Conservation (phyloP, 2,888 invertebrate genomes). For the Ormyrus thymus region DNA sequence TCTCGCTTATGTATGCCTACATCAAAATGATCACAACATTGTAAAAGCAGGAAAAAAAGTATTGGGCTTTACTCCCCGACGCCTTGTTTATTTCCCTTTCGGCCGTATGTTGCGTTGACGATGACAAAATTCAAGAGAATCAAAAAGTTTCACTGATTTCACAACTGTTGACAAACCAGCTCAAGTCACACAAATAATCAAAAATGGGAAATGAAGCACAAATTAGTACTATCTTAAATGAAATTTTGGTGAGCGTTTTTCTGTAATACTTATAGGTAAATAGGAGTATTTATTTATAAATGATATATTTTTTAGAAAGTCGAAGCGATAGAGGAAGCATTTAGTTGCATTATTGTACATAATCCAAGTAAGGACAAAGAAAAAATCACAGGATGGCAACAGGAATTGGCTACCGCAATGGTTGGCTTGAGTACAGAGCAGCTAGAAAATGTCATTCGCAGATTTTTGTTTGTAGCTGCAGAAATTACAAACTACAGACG, state of each 20-base stretch:
- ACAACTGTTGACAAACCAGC: constrained; percentile 11
- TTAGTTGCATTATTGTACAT: constrained; percentile 90
- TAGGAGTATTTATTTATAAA: constrained; percentile 8
- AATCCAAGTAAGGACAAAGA: constrained; percentile 83
- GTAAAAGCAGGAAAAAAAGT: constrained; percentile 22
- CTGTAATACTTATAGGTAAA: neutral
- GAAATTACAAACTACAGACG: constrained; percentile 84
- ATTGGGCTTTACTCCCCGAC: constrained; percentile 8
- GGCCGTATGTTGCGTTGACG: constrained; percentile 14
- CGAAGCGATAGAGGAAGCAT: constrained; percentile 91
- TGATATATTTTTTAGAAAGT: constrained; percentile 79
- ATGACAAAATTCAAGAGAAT: constrained; percentile 36
- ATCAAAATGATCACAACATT: constrained; percentile 44
- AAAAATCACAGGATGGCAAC: constrained; percentile 81
- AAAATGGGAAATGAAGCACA: constrained; percentile 80
- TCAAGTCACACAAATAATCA: constrained; percentile 29
- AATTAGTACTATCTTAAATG: constrained; percentile 81
- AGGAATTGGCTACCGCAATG: constrained; percentile 82
- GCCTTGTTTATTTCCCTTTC: neutral
- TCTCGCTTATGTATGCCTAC: constrained; percentile 4
- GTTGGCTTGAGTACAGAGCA: constrained; percentile 82
- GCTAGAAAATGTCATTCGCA: constrained; percentile 84
- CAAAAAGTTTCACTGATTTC: constrained; percentile 17
- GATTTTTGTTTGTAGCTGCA: constrained; percentile 85
- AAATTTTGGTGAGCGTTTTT: constrained; percentile 78